phyloP scores from a whole-genome alignment of 2,113 vertebrate genomes.

The Cyprinodon tularosa region DNA sequence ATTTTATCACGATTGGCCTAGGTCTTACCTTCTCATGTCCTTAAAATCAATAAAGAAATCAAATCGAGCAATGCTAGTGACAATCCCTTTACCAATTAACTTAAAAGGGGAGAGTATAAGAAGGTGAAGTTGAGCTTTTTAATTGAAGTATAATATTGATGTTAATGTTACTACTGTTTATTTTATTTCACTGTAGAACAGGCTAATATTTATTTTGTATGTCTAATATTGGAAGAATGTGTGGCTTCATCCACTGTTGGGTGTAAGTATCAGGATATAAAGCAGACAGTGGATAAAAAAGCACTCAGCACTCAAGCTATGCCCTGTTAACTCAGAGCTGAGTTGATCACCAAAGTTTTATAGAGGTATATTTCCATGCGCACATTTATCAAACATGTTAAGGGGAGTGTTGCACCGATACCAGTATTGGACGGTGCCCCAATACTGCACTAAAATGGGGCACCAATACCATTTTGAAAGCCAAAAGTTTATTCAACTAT shows the following conservation, averaged over 20 bases:
- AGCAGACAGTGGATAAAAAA: neutral
- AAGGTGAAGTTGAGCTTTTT: constrained; percentile 43
- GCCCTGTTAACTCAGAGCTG: neutral
- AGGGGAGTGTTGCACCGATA: neutral
- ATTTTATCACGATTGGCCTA: neutral
- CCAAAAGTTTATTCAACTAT: no score
- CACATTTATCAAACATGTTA: constrained; percentile 27
- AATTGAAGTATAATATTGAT: constrained; percentile 28
- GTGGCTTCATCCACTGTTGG: neutral
- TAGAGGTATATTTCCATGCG: constrained; percentile 12
- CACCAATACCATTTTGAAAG: no score
- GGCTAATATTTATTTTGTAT: constrained; percentile 38
- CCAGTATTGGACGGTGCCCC: no score
- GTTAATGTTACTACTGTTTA: constrained; percentile 17
- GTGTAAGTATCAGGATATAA: neutral
- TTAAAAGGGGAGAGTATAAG: constrained; percentile 29
- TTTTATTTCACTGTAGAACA: constrained; percentile 27
- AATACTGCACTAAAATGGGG: no score
- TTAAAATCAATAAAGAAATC: constrained; percentile 66
- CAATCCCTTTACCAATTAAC: constrained; percentile 57
- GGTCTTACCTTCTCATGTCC: constrained; percentile 62
- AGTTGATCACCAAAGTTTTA: neutral
- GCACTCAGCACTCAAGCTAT: no score
- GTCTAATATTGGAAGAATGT: constrained; percentile 13
- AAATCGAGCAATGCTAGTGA: constrained; percentile 58